A percentile compares a stretch with the other conserved stretches of the same genome.
phyloP scores from a whole-genome alignment of 2,113 vertebrate species.

The Tragelaphus buxtoni region DNA sequence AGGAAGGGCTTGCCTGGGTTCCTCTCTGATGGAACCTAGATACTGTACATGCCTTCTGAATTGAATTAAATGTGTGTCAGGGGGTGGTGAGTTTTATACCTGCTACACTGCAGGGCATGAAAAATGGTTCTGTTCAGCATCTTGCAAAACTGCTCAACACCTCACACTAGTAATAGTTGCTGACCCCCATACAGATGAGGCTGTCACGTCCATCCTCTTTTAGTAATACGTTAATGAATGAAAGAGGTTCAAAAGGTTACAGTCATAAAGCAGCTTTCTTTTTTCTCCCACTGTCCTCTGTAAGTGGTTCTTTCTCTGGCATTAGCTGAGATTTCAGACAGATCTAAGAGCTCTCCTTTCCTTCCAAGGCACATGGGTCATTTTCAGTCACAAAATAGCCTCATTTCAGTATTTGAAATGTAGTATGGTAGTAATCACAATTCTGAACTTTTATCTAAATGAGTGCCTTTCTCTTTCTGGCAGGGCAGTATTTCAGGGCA shows the following conservation, averaged over 20 bases:
- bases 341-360: neutral
- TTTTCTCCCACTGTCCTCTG: neutral
- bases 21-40: neutral
- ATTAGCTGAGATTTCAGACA: neutral
- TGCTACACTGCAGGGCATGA: neutral
- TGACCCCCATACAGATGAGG: neutral
- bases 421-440: neutral
- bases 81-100: accelerated
- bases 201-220: neutral
- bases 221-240: neutral
- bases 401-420: neutral
- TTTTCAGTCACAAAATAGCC: neutral
- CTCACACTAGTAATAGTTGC: neutral
- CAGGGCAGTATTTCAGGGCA: neutral
- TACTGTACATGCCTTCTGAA: neutral
- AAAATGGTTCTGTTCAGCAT: neutral
- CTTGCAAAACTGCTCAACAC: neutral
- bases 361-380: neutral
- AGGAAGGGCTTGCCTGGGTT: neutral
- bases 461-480: neutral
- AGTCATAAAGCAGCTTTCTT: neutral
- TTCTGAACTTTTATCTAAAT: neutral
- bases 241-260: neutral
- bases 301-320: neutral
- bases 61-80: accelerated